Percentiles rank a stretch among this genome's conserved stretches.
Conservation (phyloP, 2,888 invertebrate genomes). For the Tenthredo amoena region DNA sequence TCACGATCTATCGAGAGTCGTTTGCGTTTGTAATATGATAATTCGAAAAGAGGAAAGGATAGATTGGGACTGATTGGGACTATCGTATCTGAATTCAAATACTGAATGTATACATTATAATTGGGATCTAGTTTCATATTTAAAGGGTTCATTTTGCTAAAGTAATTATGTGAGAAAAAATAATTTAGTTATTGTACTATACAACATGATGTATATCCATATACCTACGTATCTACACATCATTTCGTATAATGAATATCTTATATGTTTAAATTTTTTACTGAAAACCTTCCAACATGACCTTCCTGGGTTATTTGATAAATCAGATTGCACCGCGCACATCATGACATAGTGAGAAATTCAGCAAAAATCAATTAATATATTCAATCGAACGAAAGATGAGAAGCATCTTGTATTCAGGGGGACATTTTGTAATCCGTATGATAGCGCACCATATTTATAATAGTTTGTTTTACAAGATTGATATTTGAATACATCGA, state of each 20-base stretch:
- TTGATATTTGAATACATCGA: slow-evolving; percentile 15
- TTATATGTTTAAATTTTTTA: neutral
- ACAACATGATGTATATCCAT: neutral
- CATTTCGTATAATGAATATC: neutral
- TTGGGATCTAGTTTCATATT: neutral
- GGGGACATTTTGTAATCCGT: neutral
- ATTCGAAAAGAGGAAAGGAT: neutral
- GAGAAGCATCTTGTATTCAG: neutral
- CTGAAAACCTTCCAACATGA: neutral
- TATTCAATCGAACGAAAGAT: neutral
- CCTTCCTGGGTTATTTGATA: neutral
- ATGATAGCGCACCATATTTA: neutral
- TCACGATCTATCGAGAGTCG: neutral
- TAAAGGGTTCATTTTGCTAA: neutral
- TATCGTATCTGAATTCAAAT: neutral
- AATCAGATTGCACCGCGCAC: neutral
- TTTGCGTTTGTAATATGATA: neutral
- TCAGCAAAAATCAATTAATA: neutral
- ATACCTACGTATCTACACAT: neutral
- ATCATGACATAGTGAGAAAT: neutral
- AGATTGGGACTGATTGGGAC: neutral
- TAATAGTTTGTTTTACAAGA: neutral
- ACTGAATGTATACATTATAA: neutral
- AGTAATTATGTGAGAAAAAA: neutral
- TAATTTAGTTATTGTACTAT: neutral